Conservation (phyloP, 30 jellyfish, hydroid and myxozoan genomes). For the Mastigias papua region DNA sequence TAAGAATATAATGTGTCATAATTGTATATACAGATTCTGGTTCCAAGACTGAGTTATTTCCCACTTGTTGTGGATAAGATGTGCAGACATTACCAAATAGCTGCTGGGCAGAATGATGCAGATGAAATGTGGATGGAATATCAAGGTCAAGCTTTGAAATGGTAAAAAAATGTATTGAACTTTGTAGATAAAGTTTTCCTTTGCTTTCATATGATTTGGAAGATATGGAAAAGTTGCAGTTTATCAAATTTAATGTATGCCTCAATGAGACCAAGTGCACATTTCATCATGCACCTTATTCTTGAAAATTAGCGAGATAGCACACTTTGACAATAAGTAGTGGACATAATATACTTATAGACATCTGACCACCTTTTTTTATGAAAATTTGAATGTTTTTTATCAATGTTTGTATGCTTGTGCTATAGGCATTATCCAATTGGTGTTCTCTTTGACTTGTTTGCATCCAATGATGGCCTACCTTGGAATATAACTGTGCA, state of each 20-base stretch:
- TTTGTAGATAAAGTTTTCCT: too few relatives aligned
- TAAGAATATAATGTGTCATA: not conserved
- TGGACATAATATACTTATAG: too few relatives aligned
- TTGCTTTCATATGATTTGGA: too few relatives aligned
- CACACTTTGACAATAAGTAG: too few relatives aligned
- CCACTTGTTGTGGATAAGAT: slow-evolving; percentile 97
- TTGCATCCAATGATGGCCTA: slow-evolving; percentile 78
- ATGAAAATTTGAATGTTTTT: not conserved
- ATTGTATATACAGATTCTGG: slow-evolving; percentile 75
- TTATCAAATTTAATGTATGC: too few relatives aligned
- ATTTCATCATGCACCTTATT: too few relatives aligned
- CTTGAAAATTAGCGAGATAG: too few relatives aligned
- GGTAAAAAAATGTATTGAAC: too few relatives aligned
- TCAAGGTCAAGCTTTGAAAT: slow-evolving; percentile 95
- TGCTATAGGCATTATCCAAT: slow-evolving; percentile 93
- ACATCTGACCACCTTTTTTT: not conserved
- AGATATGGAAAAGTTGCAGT: too few relatives aligned
- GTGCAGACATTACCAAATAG: slow-evolving; percentile 93
- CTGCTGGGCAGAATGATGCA: slow-evolving; percentile 86
- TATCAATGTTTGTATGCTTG: not conserved
- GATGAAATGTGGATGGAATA: slow-evolving; percentile 97
- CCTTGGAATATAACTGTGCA: slow-evolving; percentile 97
- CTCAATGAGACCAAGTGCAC: too few relatives aligned
- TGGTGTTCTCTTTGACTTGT: slow-evolving; percentile 91
- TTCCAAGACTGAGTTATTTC: slow-evolving; percentile 95